Base-by-base conservation (phyloP, 2,888 invertebrate species). In the Drosophila pseudotalamancana region DNA sequence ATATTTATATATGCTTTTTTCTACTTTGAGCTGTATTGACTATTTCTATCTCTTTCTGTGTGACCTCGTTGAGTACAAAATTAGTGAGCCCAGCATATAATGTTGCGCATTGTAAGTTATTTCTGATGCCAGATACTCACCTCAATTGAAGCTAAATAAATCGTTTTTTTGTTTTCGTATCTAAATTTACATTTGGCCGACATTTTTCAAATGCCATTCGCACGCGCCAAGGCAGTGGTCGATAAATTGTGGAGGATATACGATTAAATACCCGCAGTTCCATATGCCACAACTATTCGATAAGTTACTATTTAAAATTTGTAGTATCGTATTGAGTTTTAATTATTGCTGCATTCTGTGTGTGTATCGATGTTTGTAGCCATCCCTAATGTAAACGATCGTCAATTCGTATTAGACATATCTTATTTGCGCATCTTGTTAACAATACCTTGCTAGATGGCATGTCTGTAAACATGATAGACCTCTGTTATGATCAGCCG, bases 21-120 rank as follows among this genome's bases (percentile, higher is more conserved):
- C 43, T 35, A 12, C 32, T 39, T 35, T 11, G 14, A 27, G 18
- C 54, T 65, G 21, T 34, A 31, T 49, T 35, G n/a, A 50, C 19
- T 53, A 11, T 53, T 46, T 50, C 29, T 43, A 12, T 23, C 21
- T 40, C 19, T 57, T 43, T 60, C 34, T 69, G 45, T 65, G 53
- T 73, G 80, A 73, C 79, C 73, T 76, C 69, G 39, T 57, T 67
- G 60, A 77, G 74, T 77, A 77, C 77, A 80, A 80, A 71, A 77
- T 77, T 77, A 71, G 77, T 60, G 60, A 57, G 50, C 71, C 46
- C 71, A 71, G 67, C 71, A 77, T 71, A 2, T 48, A 62, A 77
- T 74, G 68, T 56, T 63, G 72, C 29, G 68, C 69, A 71, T 53
- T 60, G 35, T 67, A 56, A 53, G 72, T 71, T 71, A 71, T 71